Evolutionary conservation across 2,888 invertebrate genomes (phyloP), one percentile per base, ranked within the genome.

Genomic region (Clitarchus hookeri): DNA sequence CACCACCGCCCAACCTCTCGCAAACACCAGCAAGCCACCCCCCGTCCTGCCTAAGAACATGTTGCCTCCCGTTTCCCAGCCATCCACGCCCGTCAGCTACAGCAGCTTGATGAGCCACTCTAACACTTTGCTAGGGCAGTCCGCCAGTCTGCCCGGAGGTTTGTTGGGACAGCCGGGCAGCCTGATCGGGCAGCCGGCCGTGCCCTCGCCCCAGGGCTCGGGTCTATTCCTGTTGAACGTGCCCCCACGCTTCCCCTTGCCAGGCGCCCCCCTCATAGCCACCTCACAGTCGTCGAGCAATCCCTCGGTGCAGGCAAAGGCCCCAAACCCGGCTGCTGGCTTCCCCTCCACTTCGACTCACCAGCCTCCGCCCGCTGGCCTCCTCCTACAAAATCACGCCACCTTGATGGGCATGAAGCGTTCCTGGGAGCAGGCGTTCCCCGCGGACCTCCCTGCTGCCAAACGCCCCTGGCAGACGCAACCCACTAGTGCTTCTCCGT

Each of bases 351-450:
- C 87, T 84, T 36, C 84, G 48, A 27, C 85, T 12, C 87, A 86
- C 84, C 88, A 85, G 79, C 87, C 87, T 44, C 88, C 88, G 23
- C 86, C 87, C 23, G 87, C 86, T 84, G 88, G 84, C 85, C 87
- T 88, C 80, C 87, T 88, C 19, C 87, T 87, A 16, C 87, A 85
- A 54, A 83, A 86, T 26, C 85, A 87, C 83, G 87, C 87, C 78
- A 89, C 94, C 92, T 82, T 92, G 16, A 90, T 92, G 88, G 91
- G 91, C 3, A 93, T 95, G 87, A 96, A 96, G 90, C 92, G 96
- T 3, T 93, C 93, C 0, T 96, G 96, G 92, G 96, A 96, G 80
- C 94, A 94, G 89, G 96, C 96, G 0, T 96, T 96, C 89, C 93
- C 94, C 0, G 85, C 86, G 84, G 77, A 83, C 83, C 65, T 87